Base-by-base conservation (phyloP, 1,140 invertebrate species). In the Potamilus streckersoni region DNA sequence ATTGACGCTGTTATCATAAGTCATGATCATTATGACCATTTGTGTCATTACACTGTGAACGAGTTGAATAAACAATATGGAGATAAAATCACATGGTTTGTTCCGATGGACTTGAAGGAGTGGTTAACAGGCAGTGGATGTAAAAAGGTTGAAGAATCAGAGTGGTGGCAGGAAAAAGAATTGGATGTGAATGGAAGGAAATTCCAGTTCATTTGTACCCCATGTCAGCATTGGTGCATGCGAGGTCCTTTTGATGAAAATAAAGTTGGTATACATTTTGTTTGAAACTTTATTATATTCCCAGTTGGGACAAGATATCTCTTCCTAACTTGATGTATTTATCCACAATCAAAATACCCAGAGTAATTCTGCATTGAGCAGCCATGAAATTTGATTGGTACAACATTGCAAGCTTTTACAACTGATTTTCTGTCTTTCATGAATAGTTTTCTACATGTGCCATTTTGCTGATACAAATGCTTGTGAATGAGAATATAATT, bases 11-110 rank as follows among this genome's bases (percentile, higher is more conserved):
- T 92, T 13, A 76, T 92, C 15, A 91, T 92, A 68, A 92, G 91
- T 65, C 92, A 92, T 78, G 91, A 91, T 80, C 92, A 92, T 85
- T 92, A 91, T 77, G 92, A 92, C 83, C 92, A 92, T 86, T 80
- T 92, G n/a, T 91, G 92, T 80, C 73, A 78, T 27, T 74, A 84
- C 27, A 85, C 88, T 27, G 90, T 92, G 1, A 69, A 60, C 6
- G 61, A 80, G 16, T 78, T 91, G 63, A 78, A 84, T 61, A 61
- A 73, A 64, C 82, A 79, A 67, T 81, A 76, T 71, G 56, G 58
- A 20, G 55, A 74, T 16, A 76, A 57, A 23, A 79, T 91, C n/a
- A 74, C 78, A 19, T 92, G 91, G 91, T 91, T 87, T 81, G 90
- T 91, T 1, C 91, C 90, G 14, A 20, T 86, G 69, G 89, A 88